These are phyloP conservation scores for Watsonalla binaria DNA, from an alignment of 2,888 invertebrate species.

Conservation along the genomic window DNA sequence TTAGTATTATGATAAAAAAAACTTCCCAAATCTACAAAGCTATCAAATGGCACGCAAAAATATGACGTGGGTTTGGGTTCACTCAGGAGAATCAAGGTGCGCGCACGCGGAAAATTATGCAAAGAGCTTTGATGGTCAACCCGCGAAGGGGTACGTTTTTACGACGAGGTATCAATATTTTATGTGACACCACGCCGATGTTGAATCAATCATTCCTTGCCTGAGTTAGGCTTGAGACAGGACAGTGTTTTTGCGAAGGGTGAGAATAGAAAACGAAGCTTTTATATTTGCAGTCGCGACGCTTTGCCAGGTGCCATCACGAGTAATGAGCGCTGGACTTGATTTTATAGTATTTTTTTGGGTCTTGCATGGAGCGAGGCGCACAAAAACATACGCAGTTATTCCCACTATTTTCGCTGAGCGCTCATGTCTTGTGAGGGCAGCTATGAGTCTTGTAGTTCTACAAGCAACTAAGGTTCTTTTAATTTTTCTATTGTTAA, in stretches of 20 bases:
- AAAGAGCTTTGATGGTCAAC: constrained; percentile 61
- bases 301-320: too few relatives aligned
- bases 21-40: not conserved
- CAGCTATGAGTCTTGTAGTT: too few relatives aligned
- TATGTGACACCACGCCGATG: constrained; percentile 35
- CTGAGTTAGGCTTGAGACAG: not conserved
- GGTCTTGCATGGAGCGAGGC: too few relatives aligned
- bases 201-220: constrained; percentile 41
- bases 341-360: too few relatives aligned
- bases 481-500: too few relatives aligned
- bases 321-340: too few relatives aligned
- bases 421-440: too few relatives aligned
- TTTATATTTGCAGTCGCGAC: too few relatives aligned
- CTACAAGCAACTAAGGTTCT: too few relatives aligned
- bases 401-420: too few relatives aligned
- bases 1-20: not conserved
- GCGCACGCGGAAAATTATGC: constrained; percentile 60
- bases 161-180: constrained; percentile 43
- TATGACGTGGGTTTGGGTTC: constrained; percentile 3
- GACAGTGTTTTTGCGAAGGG: not conserved
- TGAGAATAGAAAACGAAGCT: not conserved
- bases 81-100: constrained; percentile 62
- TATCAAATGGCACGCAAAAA: constrained; percentile 5
- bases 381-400: too few relatives aligned
- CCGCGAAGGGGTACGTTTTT: constrained; percentile 31